Base-by-base conservation (phyloP, 2,797 vertebrate species). In the Cottoperca gobio region DNA sequence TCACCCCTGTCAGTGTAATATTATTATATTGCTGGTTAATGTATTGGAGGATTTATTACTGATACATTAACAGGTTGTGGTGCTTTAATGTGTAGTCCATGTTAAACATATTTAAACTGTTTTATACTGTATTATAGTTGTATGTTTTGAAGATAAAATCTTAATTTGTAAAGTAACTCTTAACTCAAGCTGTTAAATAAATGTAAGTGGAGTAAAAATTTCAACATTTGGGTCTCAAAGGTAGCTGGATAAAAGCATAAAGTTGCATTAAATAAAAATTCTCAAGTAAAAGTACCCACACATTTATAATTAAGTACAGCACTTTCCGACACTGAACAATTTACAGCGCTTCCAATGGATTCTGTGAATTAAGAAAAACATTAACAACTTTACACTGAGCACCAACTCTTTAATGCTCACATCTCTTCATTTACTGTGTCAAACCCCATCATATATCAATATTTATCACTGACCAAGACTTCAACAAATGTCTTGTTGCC, bases 381-480 rank as follows among this genome's bases (percentile, higher is more conserved):
- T 26, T 40, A 12, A 54, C 64, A 70, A n/a, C 35, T 26, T 13
- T 58, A 3, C 2, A 37, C 6, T 28, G 24, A 21, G 31, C 17
- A 50, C 21, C 23, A 35, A 37, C n/a, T 54, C 6, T 71, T 55
- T 0, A 46, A 48, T 1, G 1, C 5, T 62, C 31, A 49, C 35
- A 50, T 42, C 8, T 42, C 0, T 49, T 49, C 3, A 26, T 61
- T 45, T 33, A 62, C 13, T 8, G 1, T 62, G 46, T 59, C 39
- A 71, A 49, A 45, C 9, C n/a, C 19, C 11, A 58, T 53, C 23
- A 52, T 16, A 50, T 5, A 13, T 55, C 13, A 40, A n/a, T 60
- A 43, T 64, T 53, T 42, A 62, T 78, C 5, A 19, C 24, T 61
- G 40, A 67, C 11, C 8, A 5, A 58, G 16, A 74, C n/a, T 72